phyloP scores from a whole-genome alignment of 2,888 invertebrate species.

The Hyposoter didymator region DNA sequence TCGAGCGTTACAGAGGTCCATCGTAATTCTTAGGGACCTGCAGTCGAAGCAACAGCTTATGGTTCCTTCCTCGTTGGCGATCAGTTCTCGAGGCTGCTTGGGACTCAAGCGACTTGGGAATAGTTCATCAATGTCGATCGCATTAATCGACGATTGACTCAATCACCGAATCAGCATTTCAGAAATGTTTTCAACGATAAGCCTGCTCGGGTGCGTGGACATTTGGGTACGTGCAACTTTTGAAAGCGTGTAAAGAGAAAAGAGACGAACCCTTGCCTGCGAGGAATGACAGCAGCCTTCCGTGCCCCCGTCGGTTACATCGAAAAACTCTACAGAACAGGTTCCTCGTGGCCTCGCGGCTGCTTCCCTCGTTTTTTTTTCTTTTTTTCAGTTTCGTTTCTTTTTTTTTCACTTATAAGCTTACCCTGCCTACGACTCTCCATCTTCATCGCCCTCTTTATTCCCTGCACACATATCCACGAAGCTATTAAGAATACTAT shows the following conservation, averaged over 20 bases:
- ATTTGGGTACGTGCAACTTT: background rate
- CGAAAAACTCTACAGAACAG: constrained; percentile 64
- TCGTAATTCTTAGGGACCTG: constrained; percentile 2
- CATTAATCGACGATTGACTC: background rate
- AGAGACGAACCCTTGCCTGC: constrained; percentile 34
- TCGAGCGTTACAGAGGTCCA: constrained; percentile 16
- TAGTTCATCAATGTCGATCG: constrained; percentile 30
- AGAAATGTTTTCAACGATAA: background rate
- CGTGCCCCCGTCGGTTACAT: constrained; percentile 29
- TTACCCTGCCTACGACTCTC: constrained; percentile 39
- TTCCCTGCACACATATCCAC: background rate
- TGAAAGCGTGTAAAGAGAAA: background rate
- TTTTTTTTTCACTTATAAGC: constrained; percentile 15
- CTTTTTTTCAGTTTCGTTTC: background rate
- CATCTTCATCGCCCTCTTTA: constrained; percentile 10
- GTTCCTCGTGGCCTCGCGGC: constrained; percentile 68
- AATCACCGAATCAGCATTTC: background rate
- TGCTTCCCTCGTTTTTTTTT: constrained; percentile 45
- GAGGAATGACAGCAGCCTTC: constrained; percentile 29
- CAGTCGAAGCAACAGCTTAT: background rate
- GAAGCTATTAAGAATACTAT: background rate
- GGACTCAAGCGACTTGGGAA: background rate
- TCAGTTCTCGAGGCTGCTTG: background rate
- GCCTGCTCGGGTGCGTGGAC: background rate
- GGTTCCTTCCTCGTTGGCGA: background rate